A percentile compares a stretch with the other conserved stretches of the same genome.
Conservation (phyloP, 2,113 vertebrate genomes). For the Eupsittula cactorum region DNA sequence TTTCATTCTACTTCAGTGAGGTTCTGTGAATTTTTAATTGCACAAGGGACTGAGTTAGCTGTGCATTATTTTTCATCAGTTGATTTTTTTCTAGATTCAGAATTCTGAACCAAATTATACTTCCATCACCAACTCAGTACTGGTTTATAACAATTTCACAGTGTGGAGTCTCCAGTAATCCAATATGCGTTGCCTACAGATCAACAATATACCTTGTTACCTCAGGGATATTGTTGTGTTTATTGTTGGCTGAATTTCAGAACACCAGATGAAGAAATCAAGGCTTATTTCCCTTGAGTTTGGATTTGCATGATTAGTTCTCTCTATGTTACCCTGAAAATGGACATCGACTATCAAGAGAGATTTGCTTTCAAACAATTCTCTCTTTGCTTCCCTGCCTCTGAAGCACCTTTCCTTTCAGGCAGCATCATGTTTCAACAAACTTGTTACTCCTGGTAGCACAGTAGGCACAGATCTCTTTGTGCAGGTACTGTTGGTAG, state of each 20-base stretch:
- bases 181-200: not conserved
- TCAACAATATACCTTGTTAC: constrained; percentile 12
- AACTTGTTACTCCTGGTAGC: not conserved
- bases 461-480: not conserved
- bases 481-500: not conserved
- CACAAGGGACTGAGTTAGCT: not conserved
- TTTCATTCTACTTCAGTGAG: not conserved
- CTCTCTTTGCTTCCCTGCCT: not conserved
- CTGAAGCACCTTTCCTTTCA: constrained; percentile 24
- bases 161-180: constrained; percentile 36
- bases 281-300: constrained; percentile 53
- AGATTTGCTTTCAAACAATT: constrained; percentile 6
- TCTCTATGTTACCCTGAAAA: not conserved
- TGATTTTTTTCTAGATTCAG: constrained; percentile 12
- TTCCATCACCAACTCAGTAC: constrained; percentile 43
- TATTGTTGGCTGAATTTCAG: constrained; percentile 47
- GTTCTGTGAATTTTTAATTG: constrained; percentile 24
- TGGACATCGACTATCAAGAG: constrained; percentile 17
- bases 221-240: not conserved
- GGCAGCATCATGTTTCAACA: not conserved
- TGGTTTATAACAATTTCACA: constrained; percentile 53
- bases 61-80: constrained; percentile 34
- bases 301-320: constrained; percentile 62
- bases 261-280: constrained; percentile 47
- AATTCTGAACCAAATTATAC: constrained; percentile 45